These are phyloP conservation scores for Oophaga sylvatica DNA, from an alignment of 2,797 vertebrate species.

Conservation along the genomic window DNA sequence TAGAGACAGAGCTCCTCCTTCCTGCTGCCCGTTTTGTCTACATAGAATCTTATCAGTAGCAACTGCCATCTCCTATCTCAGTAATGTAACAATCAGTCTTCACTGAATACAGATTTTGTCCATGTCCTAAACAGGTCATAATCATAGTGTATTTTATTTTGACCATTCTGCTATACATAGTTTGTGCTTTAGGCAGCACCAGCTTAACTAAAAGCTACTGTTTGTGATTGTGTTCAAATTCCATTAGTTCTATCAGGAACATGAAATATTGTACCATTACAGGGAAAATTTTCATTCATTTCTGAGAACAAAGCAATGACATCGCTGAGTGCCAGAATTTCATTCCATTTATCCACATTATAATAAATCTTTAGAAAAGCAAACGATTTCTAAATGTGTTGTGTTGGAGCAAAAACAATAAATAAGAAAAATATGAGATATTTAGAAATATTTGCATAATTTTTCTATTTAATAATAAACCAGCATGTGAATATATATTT, in stretches of 20 bases:
- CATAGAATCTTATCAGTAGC: too few species aligned
- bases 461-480: constrained; percentile 10
- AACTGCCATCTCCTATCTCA: too few species aligned
- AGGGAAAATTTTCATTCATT: not conserved
- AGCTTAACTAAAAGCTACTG: not conserved
- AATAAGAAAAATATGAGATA: not conserved
- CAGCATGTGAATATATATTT: not conserved
- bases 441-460: constrained; percentile 20
- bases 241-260: not conserved
- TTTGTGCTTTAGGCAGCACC: not conserved
- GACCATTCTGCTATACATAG: too few species aligned
- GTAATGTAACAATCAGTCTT: too few species aligned
- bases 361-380: not conserved
- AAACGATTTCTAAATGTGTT: too few species aligned
- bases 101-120: too few species aligned
- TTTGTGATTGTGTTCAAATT: not conserved
- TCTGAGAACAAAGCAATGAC: not conserved
- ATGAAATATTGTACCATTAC: not conserved
- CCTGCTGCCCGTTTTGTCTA: too few species aligned
- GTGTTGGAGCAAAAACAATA: not conserved
- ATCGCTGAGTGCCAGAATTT: not conserved
- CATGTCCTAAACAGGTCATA: too few species aligned
- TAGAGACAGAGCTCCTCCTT: too few species aligned
- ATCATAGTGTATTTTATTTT: too few species aligned
- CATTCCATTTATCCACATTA: not conserved